Evolutionary conservation across 2,797 vertebrate genomes (phyloP), one percentile per base, ranked within the genome.

Genomic region (Enteromius paludinosus): DNA sequence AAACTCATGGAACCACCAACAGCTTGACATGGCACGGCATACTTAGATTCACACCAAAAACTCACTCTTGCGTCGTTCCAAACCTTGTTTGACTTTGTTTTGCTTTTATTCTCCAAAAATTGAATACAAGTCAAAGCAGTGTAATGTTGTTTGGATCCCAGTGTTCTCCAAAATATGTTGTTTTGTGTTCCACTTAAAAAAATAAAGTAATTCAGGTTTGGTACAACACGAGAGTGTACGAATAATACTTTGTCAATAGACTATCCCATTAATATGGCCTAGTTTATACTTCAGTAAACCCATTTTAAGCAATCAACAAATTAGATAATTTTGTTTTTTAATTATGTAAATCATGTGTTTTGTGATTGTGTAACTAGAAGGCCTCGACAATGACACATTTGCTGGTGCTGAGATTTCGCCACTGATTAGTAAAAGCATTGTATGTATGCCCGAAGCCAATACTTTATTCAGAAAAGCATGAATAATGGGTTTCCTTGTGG

Each of bases 401-500:
- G 47, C 3, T 8, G 15, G 14, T 17, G 7, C 28, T 66, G 62
- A 52, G 28, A 35, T 12, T 65, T 78, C 25, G 2, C 52, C 5
- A 78, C 61, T 52, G n/a, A 6, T 43, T 25, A 52, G 28, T 72
- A 17, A 52, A 72, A n/a, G 17, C 70, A n/a, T 69, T 69, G 23
- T 9, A 45, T 69, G 38, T 17, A 3, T 45, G 66, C n/a, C 65
- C 12, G 35, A 41, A 68, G 23, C 7, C 0, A 71, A 71, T 71
- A 20, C 17, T 47, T 47, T 20, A 30, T 28, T 70, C 25, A 18
- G 17, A 71, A 70, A 71, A 49, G 15, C 25, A 49, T 49, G 25
- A 18, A 71, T 68, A 62, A 62, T 30, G 14, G 25, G 61, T 62
- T 62, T 38, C 5, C 23, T 56, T 41, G n/a, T 79, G 5, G 15